A percentile compares a stretch with the other conserved stretches of the same genome.
Conservation (phyloP, 2,888 invertebrate genomes). For the Cheilosia vernalis region DNA sequence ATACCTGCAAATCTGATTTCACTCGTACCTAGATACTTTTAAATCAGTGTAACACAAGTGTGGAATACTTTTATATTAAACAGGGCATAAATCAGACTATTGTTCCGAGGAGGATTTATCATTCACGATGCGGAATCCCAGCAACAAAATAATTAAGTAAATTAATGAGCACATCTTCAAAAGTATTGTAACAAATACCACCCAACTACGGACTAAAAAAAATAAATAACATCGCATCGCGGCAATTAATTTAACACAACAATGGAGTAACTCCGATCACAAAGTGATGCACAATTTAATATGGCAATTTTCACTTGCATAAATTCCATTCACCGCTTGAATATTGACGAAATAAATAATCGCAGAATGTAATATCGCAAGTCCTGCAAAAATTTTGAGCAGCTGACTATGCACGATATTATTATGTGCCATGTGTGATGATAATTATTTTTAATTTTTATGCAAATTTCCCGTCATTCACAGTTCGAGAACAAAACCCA, state of each 20-base stretch:
- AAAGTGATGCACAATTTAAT: conserved; percentile 29
- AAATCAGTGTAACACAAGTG: conserved; percentile 23
- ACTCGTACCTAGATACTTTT: neutral
- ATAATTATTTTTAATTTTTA: conserved; percentile 62
- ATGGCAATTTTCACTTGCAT: conserved; percentile 31
- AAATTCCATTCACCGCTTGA: conserved; percentile 24
- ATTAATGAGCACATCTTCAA: conserved; percentile 20
- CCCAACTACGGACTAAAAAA: neutral
- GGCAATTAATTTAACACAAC: conserved; percentile 60
- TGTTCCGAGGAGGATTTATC: conserved; percentile 42
- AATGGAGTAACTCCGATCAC: conserved; percentile 22
- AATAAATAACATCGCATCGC: conserved; percentile 3
- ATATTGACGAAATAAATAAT: conserved; percentile 37
- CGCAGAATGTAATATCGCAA: conserved; percentile 30
- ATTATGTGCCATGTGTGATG: neutral
- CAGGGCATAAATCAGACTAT: conserved; percentile 47
- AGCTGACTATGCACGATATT: conserved; percentile 6
- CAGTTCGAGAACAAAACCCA: conserved; percentile 9
- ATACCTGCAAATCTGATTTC: neutral
- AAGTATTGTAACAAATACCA: neutral
- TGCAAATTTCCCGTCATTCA: conserved; percentile 37
- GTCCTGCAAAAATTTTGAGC: conserved; percentile 8
- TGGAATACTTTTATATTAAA: conserved; percentile 53
- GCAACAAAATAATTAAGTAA: conserved; percentile 60
- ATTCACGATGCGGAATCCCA: conserved; percentile 4